Evolutionary conservation across 2,113 vertebrate genomes (phyloP), one percentile per base, ranked within the genome.

Genomic region (Pagrus major): DNA sequence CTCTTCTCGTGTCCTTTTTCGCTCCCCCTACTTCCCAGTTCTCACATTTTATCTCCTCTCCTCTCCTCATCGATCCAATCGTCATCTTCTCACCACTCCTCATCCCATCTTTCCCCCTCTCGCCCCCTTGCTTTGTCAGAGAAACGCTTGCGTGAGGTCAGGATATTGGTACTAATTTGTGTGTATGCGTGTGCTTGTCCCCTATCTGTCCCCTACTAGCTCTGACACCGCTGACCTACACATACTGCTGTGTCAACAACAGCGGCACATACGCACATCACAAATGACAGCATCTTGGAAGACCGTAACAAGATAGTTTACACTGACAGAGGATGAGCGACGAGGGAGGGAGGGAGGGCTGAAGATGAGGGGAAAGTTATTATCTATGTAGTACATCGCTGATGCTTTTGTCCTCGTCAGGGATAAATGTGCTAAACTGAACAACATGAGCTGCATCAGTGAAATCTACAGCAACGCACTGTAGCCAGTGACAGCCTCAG

Each of bases 171-270:
- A 68, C 89, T 91, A 91, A 90, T 91, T 88, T 93, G 87, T 83
- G 87, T 88, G 90, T 82, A 77, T 16, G 71, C 9, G 41, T 77
- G 86, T 6, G 78, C 77, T 73, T 59, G 90, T 88, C 88, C 88
- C 83, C 92, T 87, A 63, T 80, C 71, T 14, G 90, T 90, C 89
- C 92, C 82, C 85, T 86, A n/a, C 84, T 9, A 6, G 58, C 61
- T 72, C 0, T 60, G 83, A 70, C 84, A 71, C 71, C 3, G 33
- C 81, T 47, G 75, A 89, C 90, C 92, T 67, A 75, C 84, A 52
- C 83, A 81, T 85, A 90, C 61, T 86, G 90, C 90, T 91, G 84
- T 86, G 85, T 92, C 92, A 92, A 89, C 89, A 93, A 31, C 21
- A 41, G 66, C 64, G 3, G 12, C 76, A 49, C 81, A 79, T 46